A percentile compares a stretch with the other conserved stretches of the same genome.
Conservation (phyloP, 2,888 invertebrate genomes). For the Troides oblongomaculatus region DNA sequence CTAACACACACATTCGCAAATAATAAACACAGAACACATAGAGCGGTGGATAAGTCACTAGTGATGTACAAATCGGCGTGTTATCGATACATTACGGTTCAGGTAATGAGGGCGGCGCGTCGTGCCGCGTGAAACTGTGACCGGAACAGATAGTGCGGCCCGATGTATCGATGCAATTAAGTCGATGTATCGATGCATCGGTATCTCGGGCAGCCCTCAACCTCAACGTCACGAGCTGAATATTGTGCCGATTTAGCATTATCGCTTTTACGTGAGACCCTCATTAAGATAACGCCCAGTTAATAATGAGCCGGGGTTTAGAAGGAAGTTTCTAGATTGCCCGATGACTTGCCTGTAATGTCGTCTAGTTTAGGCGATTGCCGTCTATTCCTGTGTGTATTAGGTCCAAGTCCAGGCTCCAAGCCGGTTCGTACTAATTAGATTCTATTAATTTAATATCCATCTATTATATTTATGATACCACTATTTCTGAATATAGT, state of each 20-base stretch:
- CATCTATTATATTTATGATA: too few species aligned
- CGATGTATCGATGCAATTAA: slow-evolving; percentile 47
- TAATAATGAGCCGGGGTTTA: slow-evolving; percentile 16
- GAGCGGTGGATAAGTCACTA: slow-evolving; percentile 5
- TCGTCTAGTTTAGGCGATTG: slow-evolving; percentile 3
- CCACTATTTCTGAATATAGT: too few species aligned
- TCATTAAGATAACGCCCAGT: slow-evolving; percentile 47
- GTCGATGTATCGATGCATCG: slow-evolving; percentile 40
- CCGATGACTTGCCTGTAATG: slow-evolving; percentile 6
- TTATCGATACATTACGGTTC: slow-evolving; percentile 31
- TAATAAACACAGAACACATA: slow-evolving; percentile 4
- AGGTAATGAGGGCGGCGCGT: slow-evolving; percentile 33
- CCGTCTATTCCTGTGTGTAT: too few species aligned
- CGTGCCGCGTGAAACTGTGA: slow-evolving; percentile 32
- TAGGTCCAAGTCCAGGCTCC: too few species aligned
- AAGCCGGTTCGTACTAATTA: too few species aligned
- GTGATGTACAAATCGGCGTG: slow-evolving; percentile 23
- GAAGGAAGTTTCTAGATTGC: slow-evolving; percentile 27
- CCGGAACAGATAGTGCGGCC: slow-evolving; percentile 24
- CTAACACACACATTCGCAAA: too few species aligned
- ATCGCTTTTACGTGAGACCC: slow-evolving; percentile 50
- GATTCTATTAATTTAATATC: too few species aligned
- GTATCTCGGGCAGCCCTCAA: slow-evolving; percentile 32
- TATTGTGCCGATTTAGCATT: slow-evolving; percentile 47
- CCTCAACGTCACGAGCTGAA: slow-evolving; percentile 38